phyloP scores from a whole-genome alignment of 2,797 vertebrate genomes.

The Molossus alvarezi region DNA sequence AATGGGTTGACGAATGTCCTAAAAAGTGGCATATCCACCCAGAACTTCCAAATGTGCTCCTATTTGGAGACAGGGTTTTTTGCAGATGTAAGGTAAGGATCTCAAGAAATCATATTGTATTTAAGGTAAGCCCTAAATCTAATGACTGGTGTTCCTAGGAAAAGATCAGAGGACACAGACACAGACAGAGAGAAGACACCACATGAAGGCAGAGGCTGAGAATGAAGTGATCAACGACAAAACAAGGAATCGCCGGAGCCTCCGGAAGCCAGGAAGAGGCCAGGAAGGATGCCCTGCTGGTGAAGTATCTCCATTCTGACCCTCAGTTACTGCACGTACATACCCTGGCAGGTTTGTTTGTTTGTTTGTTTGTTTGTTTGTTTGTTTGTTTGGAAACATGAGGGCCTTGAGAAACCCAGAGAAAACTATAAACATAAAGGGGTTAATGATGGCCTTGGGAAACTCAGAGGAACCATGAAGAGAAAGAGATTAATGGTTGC shows the following conservation, averaged over 20 bases:
- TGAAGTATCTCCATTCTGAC: too few relatives aligned
- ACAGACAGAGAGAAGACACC: background rate
- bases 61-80: slow-evolving; percentile 18
- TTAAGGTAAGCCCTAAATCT: background rate
- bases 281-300: background rate
- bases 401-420: too few relatives aligned
- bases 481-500: too few relatives aligned
- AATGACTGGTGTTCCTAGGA: background rate
- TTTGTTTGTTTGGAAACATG: too few relatives aligned
- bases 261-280: background rate
- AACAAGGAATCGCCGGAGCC: background rate
- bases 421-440: too few relatives aligned
- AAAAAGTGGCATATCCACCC: background rate
- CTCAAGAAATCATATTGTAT: background rate
- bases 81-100: background rate
- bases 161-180: background rate
- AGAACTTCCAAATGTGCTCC: slow-evolving; percentile 37
- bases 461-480: too few relatives aligned
- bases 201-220: background rate
- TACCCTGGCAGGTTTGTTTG: too few relatives aligned
- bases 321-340: too few relatives aligned
- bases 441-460: too few relatives aligned
- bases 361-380: too few relatives aligned
- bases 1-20: background rate
- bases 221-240: background rate